These are phyloP conservation scores for Latrodectus geometricus DNA, from an alignment of 1,140 invertebrate species.

Conservation along the genomic window DNA sequence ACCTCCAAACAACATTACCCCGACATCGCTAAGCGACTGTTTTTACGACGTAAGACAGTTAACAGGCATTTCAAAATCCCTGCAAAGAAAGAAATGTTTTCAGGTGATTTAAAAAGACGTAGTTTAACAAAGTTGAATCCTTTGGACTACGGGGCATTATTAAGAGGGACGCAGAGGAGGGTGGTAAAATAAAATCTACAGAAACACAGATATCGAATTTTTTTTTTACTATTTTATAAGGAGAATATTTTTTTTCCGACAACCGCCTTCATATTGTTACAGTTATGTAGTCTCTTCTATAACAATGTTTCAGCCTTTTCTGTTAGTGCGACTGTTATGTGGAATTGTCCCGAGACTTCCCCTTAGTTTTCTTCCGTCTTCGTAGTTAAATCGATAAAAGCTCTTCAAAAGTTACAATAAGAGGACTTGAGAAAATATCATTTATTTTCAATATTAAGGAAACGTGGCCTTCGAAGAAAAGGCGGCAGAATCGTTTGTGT, in stretches of 20 bases:
- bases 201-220: background rate
- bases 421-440: slow-evolving; percentile 23
- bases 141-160: too few relatives aligned
- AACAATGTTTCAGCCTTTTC: background rate
- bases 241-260: background rate
- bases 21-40: too few relatives aligned
- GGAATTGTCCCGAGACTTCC: background rate
- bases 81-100: too few relatives aligned
- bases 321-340: background rate
- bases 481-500: background rate
- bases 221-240: too few relatives aligned
- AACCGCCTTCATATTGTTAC: slow-evolving; percentile 15
- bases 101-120: too few relatives aligned
- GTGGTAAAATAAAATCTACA: background rate
- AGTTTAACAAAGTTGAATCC: too few relatives aligned
- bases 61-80: too few relatives aligned
- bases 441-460: slow-evolving; percentile 49
- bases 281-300: background rate
- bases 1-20: too few relatives aligned
- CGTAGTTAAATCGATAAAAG: slow-evolving; percentile 39
- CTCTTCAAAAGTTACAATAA: slow-evolving; percentile 19
- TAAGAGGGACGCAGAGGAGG: background rate
- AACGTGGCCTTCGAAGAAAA: slow-evolving; percentile 1
- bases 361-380: background rate
- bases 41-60: too few relatives aligned